Evolutionary conservation across 2,797 vertebrate genomes (phyloP), one percentile per base, ranked within the genome.

Genomic region (Phataginus tetradactyla): DNA sequence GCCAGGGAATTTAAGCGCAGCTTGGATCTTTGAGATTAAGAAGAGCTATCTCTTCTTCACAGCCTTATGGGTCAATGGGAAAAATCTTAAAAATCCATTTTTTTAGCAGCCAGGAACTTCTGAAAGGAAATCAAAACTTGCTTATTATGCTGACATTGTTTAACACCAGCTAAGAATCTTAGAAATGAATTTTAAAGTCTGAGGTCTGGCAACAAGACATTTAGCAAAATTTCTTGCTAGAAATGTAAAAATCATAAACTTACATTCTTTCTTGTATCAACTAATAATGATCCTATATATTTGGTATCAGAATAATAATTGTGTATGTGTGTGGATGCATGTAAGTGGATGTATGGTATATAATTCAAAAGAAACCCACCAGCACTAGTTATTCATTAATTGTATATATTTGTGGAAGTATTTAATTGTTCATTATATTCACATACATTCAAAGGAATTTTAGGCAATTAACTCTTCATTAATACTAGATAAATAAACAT

Each of bases 81-180:
- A 97, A 97, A 95, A 97, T 95, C 94, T 97, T 93, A 96, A 74
- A 86, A 98, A 98, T 98, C 94, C 97, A 92, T 98, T 97, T 94
- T 98, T 98, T 90, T 61, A 95, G 57, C 18, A 0, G 93, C 89
- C 11, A 91, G 80, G 71, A 96, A 96, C 83, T 96, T 96, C 92
- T 84, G 97, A 97, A 97, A 96, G 96, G 96, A 98, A 98, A 98
- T 98, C 96, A 98, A 98, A 98, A 80, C 78, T 71, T 96, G 39
- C 81, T 98, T 98, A 98, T 98, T 98, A 98, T 97, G 97, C 97
- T 96, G 97, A 97, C 72, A 91, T 95, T 95, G 92, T 98, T 98
- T 96, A 98, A 94, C 27, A 97, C 78, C 81, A 96, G 97, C 80
- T 93, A 97, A 71, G 95, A 95, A 92, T 98, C 92, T 96, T 97